Base-by-base conservation (phyloP, 2,888 invertebrate species). In the Drosophila antonietae region DNA sequence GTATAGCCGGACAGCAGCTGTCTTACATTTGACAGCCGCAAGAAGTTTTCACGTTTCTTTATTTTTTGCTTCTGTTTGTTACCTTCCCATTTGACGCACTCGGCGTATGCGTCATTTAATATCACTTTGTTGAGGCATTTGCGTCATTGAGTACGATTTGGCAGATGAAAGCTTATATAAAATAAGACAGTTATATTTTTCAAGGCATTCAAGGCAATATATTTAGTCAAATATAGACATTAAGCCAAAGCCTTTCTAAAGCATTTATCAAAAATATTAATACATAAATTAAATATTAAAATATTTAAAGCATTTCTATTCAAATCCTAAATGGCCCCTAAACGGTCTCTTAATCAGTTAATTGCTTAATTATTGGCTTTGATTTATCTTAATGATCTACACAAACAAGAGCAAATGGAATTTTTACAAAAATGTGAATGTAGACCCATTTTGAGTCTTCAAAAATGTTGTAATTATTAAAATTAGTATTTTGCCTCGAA, bases 91-190 rank as follows among this genome's bases (percentile, higher is more conserved):
- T 52, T 61, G 51, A 57, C 37, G 47, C 69, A 64, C 60, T 20
- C 31, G 69, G 59, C 69, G 78, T 69, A 78, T 76, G 44, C 52
- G 59, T 46, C 59, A 65, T 78, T 55, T 70, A 44, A 23, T 3
- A 15, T 20, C 43, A 43, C 15, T 31, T 44, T 18, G 20, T 6
- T n/a, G n/a, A 28, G 37, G 20, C 60, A 5, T 51, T 65, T 65
- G 61, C 44, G 61, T 55, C 55, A 62, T 63, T 51, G n/a, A 6
- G 14, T 28, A 18, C 23, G 31, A n/a, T 18, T 33, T 3, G 18
- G 31, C 7, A 12, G 33, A 5, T 56, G 33, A 44, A 10, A 44
- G 31, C 44, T 57, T 57, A 23, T 9, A 35, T 35, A 20, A 57
- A 44, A 15, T 33, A 5, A 43, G 3, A 12, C 1, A 18, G 39